Base-by-base conservation (phyloP, 2,113 vertebrate species). In the Hippocampus abdominalis region DNA sequence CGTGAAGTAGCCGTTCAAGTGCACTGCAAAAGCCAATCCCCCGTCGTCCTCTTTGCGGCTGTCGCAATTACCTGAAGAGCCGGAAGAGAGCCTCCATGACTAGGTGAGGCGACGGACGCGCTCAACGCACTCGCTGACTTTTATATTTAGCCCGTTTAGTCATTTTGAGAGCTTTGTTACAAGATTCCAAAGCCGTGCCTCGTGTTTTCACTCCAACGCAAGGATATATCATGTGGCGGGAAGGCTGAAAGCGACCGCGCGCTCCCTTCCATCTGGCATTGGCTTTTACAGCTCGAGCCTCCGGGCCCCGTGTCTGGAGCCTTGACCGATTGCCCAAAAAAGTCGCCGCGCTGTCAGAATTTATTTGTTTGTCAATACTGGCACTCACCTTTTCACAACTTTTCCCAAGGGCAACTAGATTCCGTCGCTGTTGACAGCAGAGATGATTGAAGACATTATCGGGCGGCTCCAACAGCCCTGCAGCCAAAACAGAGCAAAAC, bases 391-490 rank as follows among this genome's bases (percentile, higher is more conserved):
- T 91, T 90, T 89, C 83, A 81, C 86, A 90, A 90, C 87, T 92
- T 89, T 90, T 88, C 89, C 88, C 89, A 92, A 93, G 91, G 91
- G 88, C 89, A 87, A 84, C 86, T 86, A 88, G 89, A 90, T 90
- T 89, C 89, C 88, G 87, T 85, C 49, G 66, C 81, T 86, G 42
- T 84, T 91, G 90, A 92, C 89, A 88, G 89, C 78, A 76, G 80
- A 86, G 87, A 89, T 90, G 92, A 93, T 92, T 88, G 91, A 92
- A 91, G 91, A 90, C 90, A 90, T 91, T 91, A 91, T 90, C 86
- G 81, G 79, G 82, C 83, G 62, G 89, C 81, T 85, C 83, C 89
- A 88, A 89, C 86, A 84, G 84, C 84, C 90, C 88, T 39, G 66
- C 81, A 89, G 90, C 86, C 86, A 89, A 89, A 90, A 89, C 86